Base-by-base conservation (phyloP, 1,140 invertebrate genomes). In the Daktulosphaira vitifoliae region DNA sequence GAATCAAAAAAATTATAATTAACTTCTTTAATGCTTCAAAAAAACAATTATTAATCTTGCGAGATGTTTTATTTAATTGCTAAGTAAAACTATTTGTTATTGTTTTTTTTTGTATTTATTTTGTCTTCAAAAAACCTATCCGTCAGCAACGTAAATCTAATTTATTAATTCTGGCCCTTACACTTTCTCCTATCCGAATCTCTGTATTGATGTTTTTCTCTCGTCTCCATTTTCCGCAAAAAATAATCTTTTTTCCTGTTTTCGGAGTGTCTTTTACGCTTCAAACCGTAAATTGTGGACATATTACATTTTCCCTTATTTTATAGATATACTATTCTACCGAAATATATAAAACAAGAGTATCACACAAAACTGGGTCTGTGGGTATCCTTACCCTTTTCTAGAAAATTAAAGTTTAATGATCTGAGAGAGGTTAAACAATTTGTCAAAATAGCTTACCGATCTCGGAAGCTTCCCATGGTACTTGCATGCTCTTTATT, bases 371-470 rank as follows among this genome's bases (percentile, higher is more conserved):
- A 62, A 62, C 56, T 62, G 56, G 56, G 56, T 62, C 56, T 62
- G 56, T 62, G 29, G 56, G 56, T 37, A 16, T 44, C 26, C 46
- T 62, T 62, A 62, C 42, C 56, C 56, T 62, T 62, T 62, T 62
- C 56, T 39, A 5, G 23, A 37, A 62, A 16, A 62, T 62, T 62
- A 62, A 62, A 62, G 56, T 62, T 62, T 62, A 62, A 62, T 62
- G 56, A 48, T 39, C 56, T 44, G 42, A 22, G n/a, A 22, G 56
- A 46, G 56, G 38, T 37, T 20, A 48, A 62, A 48, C 56, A 62
- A 48, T 62, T 62, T 62, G 56, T 62, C 56, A 62, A 62, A 62
- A 62, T 62, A 62, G 39, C 56, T n/a, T 46, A 23, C 9, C 6
- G 33, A 39, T 52, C 20, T 54, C 9, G 8, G 37, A 56, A 42